Conservation (phyloP, 2,888 invertebrate species). For the Phengaris arion region DNA sequence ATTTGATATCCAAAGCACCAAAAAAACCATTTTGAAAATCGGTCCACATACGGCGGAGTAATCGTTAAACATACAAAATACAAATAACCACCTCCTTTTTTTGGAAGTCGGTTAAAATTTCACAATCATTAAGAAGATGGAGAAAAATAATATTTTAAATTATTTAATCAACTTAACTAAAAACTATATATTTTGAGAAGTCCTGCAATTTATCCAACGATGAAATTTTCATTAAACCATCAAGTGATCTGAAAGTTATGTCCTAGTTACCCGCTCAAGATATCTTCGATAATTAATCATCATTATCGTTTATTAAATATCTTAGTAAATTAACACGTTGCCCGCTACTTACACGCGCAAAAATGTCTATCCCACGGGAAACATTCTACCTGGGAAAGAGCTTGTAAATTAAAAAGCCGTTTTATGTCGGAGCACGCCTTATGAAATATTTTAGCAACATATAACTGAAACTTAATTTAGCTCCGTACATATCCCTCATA, state of each 20-base stretch:
- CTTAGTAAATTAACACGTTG: neutral
- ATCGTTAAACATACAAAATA: too few species aligned
- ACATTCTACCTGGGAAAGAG: too few species aligned
- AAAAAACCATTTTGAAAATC: too few species aligned
- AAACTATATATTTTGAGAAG: neutral
- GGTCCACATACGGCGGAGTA: too few species aligned
- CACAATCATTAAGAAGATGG: too few species aligned
- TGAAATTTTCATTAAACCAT: neutral
- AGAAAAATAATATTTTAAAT: neutral
- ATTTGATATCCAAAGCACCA: too few species aligned
- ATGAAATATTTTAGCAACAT: neutral
- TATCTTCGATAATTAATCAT: neutral
- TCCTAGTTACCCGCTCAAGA: slow-evolving; percentile 1
- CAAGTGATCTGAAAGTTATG: neutral
- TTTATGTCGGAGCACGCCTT: neutral
- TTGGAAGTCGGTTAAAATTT: too few species aligned
- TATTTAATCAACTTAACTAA: neutral
- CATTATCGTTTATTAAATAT: neutral
- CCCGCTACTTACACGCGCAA: too few species aligned
- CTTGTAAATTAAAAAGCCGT: too few species aligned
- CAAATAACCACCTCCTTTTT: too few species aligned
- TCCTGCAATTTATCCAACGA: neutral
- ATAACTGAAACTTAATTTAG: neutral
- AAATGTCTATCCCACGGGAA: too few species aligned
- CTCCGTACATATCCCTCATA: neutral